Conservation (phyloP, 2,888 invertebrate genomes). For the Escarpia spicata region DNA sequence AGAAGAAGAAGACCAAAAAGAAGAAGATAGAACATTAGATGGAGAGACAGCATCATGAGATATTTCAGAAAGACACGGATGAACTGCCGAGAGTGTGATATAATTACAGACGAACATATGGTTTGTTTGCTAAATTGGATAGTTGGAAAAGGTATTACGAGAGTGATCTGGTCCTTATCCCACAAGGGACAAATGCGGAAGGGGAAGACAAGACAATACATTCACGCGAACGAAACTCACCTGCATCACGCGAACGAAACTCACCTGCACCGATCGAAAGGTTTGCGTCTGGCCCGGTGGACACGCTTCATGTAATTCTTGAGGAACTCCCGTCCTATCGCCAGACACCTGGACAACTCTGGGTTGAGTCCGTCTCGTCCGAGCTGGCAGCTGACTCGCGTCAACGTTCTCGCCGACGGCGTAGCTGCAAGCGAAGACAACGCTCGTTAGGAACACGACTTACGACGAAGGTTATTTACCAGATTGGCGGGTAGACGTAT, state of each 20-base stretch:
- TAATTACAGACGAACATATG: too few relatives aligned
- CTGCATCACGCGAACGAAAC: not conserved
- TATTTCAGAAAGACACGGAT: too few relatives aligned
- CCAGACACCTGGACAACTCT: not conserved
- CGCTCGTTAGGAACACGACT: not conserved
- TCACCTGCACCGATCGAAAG: not conserved
- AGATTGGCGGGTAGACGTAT: not conserved
- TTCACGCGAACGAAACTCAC: not conserved
- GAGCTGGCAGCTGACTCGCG: not conserved
- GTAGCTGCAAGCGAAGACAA: not conserved
- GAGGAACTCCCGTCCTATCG: not conserved
- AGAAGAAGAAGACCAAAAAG: too few relatives aligned
- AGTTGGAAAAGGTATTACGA: too few relatives aligned
- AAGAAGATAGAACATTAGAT: too few relatives aligned
- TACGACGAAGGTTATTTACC: not conserved
- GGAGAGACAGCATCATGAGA: too few relatives aligned
- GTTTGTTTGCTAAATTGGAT: too few relatives aligned
- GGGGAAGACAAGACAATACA: not conserved
- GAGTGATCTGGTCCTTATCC: too few relatives aligned
- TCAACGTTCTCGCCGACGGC: not conserved
- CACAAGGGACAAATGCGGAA: too few relatives aligned
- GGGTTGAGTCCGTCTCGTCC: slow-evolving; percentile 3
- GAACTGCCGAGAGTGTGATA: too few relatives aligned
- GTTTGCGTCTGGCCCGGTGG: not conserved
- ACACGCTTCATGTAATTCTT: not conserved